Percentiles rank a stretch among this genome's conserved stretches.
These are phyloP conservation scores for Phalanger gymnotis DNA, from an alignment of 2,797 vertebrate species.

Conservation along the genomic window DNA sequence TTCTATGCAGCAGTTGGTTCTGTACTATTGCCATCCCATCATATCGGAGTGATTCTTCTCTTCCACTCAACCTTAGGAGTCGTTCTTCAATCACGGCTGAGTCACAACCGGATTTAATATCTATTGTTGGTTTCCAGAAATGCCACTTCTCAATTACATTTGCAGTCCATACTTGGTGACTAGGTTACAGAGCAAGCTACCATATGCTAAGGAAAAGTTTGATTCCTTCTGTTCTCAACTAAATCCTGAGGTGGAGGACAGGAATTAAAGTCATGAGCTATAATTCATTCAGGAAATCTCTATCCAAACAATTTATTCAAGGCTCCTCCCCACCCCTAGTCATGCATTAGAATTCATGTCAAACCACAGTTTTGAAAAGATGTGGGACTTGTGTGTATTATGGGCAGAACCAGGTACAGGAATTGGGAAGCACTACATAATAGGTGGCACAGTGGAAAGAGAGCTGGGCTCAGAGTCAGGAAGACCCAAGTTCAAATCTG, in stretches of 20 bases:
- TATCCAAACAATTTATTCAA: neutral
- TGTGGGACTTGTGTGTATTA: neutral
- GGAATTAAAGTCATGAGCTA: neutral
- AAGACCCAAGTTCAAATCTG: neutral
- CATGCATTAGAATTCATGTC: neutral
- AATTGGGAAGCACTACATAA: neutral
- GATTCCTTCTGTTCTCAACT: neutral
- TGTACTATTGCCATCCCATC: neutral
- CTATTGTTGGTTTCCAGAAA: neutral
- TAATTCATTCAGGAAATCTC: neutral
- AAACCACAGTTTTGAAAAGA: neutral
- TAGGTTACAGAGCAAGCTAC: neutral
- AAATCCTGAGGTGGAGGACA: neutral
- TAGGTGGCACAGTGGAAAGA: neutral
- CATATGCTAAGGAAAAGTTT: neutral
- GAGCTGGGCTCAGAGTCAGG: neutral
- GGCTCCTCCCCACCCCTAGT: neutral
- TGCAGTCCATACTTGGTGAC: neutral
- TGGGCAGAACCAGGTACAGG: neutral
- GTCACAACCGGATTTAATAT: neutral
- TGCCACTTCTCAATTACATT: neutral
- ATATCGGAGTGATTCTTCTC: constrained; percentile 27
- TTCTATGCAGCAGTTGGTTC: neutral
- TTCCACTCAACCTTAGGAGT: neutral
- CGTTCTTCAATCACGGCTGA: constrained; percentile 30